Base-by-base conservation (phyloP, 2,797 vertebrate genomes). In the Mormyrus hasselquistii region DNA sequence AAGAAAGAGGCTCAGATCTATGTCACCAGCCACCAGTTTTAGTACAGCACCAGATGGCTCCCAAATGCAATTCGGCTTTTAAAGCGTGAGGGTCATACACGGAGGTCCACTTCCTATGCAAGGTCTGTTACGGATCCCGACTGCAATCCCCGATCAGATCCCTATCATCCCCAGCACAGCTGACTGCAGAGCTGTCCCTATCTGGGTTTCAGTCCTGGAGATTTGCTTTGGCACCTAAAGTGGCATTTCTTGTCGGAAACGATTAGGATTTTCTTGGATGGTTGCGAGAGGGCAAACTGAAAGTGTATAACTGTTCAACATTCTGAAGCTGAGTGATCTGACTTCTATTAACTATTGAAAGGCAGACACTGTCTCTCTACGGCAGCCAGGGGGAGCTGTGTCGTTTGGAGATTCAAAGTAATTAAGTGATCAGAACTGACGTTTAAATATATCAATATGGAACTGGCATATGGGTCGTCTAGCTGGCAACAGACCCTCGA, bases 61-160 rank as follows among this genome's bases (percentile, higher is more conserved):
- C 76, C 19, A 47, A 44, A 44, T 82, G 76, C 76, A 82, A 82
- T 82, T 82, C 41, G 8, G 76, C 41, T 82, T 83, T 82, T 83
- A 73, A 79, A 8, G 65, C 44, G 2, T 16, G 38, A 65, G 34
- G 55, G 55, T 47, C 87, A 59, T 62, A 44, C 87, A 38, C 1
- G 44, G 55, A 55, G 38, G 55, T 69, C 29, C 87, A 59, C 49
- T 49, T 88, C 19, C 25, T 49, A 49, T 88, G 29, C 65, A 65
- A 19, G 47, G 16, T 34, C 25, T 34, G 44, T 57, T 29, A 62
- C 22, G 9, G 57, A 95, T 95, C 50, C 92, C 93, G 90, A 95
- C 94, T 5, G 95, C 94, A 92, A 96, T 92, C 95, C 96, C 93
- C 7, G 76, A 65, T 69, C 50, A 38, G 38, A 88, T 47, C 55